A percentile compares a stretch with the other conserved stretches of the same genome.
phyloP scores from a whole-genome alignment of 2,888 invertebrate genomes.

The Hoplodrina ambigua region DNA sequence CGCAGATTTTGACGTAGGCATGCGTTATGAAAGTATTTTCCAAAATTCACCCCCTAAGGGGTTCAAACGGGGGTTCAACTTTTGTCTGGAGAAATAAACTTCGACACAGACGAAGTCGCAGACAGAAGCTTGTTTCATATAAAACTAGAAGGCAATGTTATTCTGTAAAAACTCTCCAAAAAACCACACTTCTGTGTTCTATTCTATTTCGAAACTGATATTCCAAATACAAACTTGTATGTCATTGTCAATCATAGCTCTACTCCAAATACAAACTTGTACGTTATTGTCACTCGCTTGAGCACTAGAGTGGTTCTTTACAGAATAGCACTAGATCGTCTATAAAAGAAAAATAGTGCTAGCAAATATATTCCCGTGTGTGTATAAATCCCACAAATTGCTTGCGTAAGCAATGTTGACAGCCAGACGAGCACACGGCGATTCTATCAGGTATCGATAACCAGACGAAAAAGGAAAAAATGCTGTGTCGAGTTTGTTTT shows the following conservation, averaged over 20 bases:
- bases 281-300: constrained; percentile 12
- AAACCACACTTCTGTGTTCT: background rate
- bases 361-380: constrained; percentile 22
- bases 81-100: too few species aligned
- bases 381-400: constrained; percentile 59
- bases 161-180: background rate
- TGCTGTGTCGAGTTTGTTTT: constrained; percentile 21
- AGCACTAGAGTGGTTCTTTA: constrained; percentile 8
- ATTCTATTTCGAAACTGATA: background rate
- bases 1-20: too few species aligned
- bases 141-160: background rate
- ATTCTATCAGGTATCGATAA: constrained; percentile 42
- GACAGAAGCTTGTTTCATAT: background rate
- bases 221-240: background rate
- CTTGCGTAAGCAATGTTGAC: constrained; percentile 52
- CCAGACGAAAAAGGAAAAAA: constrained; percentile 18
- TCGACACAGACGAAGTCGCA: too few species aligned
- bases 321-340: background rate
- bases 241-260: constrained; percentile 10
- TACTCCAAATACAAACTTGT: too few species aligned
- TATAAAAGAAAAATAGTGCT: constrained; percentile 38
- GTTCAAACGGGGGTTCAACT: too few species aligned
- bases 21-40: too few species aligned
- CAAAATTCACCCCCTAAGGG: too few species aligned
- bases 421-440: constrained; percentile 35